These are phyloP conservation scores for Ctenomys sociabilis DNA, from an alignment of 2,113 vertebrate genomes.

Conservation along the genomic window DNA sequence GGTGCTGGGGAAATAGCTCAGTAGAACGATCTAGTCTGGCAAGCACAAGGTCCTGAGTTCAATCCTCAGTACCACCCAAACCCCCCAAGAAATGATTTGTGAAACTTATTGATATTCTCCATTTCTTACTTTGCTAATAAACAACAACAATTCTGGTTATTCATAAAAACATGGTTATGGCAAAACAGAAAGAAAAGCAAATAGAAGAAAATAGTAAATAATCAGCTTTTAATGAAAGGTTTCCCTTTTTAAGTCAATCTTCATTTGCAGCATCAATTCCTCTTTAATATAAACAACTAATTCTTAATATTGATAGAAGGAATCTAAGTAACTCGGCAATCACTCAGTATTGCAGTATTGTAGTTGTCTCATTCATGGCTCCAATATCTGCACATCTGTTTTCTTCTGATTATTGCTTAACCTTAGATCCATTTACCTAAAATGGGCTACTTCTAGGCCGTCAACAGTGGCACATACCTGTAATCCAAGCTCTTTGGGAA, in stretches of 20 bases:
- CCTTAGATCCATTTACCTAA: neutral
- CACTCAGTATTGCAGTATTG: neutral
- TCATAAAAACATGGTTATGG: neutral
- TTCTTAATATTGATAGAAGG: neutral
- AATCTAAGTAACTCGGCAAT: neutral
- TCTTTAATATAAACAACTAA: neutral
- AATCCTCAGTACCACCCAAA: no score
- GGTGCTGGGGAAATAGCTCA: no score
- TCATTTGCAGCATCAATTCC: neutral
- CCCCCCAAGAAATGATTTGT: neutral
- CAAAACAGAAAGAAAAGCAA: neutral
- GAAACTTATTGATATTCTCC: neutral
- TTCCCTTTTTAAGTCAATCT: neutral
- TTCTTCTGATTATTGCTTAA: neutral
- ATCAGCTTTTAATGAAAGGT: neutral
- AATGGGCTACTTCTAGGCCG: neutral
- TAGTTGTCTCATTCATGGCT: neutral
- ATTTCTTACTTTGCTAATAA: neutral
- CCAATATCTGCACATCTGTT: neutral
- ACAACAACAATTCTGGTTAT: neutral
- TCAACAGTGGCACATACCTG: neutral
- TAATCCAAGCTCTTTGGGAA: neutral
- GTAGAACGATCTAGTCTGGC: no score
- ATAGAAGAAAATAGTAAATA: neutral
- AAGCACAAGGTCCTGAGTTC: no score